Evolutionary conservation across 2,797 vertebrate genomes (phyloP), one percentile per base, ranked within the genome.

Genomic region (Trichosurus vulpecula): DNA sequence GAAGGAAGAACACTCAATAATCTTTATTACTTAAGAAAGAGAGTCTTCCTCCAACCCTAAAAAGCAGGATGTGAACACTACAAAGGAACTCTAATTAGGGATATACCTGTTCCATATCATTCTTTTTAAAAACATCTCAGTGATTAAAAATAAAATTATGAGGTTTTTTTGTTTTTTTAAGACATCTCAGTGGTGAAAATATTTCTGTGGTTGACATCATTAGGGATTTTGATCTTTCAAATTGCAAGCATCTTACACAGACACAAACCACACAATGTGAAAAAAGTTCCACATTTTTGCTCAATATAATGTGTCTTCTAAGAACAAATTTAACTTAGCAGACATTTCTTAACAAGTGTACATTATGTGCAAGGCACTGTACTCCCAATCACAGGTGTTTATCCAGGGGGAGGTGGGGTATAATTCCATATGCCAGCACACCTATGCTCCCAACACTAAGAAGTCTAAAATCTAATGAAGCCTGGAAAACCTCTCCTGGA

Each of bases 181-280:
- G 66, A 54, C n/a, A 90, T 52, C 31, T 74, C 16, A 61, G 2
- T 90, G 13, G 16, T 55, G 93, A 55, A 95, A 93, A 90, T 54
- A 3, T 54, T 94, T 13, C 61, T 92, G 91, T 53, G 47, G 31
- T 31, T 66, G 52, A 22, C 25, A 54, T 93, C 57, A 93, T 55
- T 92, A 91, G 91, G 58, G 93, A 66, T 90, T 92, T 91, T 22
- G 41, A 11, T 66, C 31, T 91, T 94, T 55, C 47, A 54, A 66
- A 94, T 91, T 51, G 90, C 35, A 74, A 81, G 25, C 95, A 53
- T 52, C 52, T 93, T 95, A 93, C 55, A 66, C 90, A 93, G 93
- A 92, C 29, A 35, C 52, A 97, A 90, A 90, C 53, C 0, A n/a
- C 8, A 35, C 29, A 54, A 41, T 61, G 81, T 90, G 51, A 89